Conservation (phyloP, 2,888 invertebrate species). For the Nemotelus pantherinus region DNA sequence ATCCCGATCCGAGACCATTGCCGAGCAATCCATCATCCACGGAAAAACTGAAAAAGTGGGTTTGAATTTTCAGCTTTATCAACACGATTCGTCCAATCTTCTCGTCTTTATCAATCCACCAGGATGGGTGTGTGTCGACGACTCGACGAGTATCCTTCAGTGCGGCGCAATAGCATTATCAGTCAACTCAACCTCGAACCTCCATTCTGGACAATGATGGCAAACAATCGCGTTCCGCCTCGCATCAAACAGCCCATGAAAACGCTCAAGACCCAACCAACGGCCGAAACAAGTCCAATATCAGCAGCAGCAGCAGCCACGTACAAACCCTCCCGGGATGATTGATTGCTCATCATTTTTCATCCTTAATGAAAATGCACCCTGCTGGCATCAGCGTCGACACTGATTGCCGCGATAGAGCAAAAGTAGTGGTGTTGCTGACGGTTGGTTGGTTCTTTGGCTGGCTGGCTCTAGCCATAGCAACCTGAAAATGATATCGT, state of each 20-base stretch:
- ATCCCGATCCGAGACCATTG: neutral
- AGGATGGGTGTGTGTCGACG: neutral
- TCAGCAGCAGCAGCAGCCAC: neutral
- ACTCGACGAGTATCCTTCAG: slow-evolving; percentile 20
- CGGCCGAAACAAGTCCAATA: neutral
- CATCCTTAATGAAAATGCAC: slow-evolving; percentile 67
- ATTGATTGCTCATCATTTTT: slow-evolving; percentile 67
- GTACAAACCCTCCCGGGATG: slow-evolving; percentile 64
- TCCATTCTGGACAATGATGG: neutral
- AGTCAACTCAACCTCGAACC: neutral
- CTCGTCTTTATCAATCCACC: slow-evolving; percentile 11
- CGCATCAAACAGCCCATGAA: slow-evolving; percentile 30
- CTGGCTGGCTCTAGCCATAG: neutral
- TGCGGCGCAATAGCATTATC: slow-evolving; percentile 5
- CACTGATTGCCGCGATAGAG: slow-evolving; percentile 32
- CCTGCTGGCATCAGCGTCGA: slow-evolving; percentile 58
- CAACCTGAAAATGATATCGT: slow-evolving; percentile 10
- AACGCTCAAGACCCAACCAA: neutral
- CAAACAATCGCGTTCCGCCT: neutral
- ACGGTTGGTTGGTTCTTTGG: neutral
- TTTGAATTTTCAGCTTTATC: slow-evolving; percentile 41
- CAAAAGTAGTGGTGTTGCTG: neutral
- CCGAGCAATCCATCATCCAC: slow-evolving; percentile 23
- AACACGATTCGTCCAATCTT: slow-evolving; percentile 36
- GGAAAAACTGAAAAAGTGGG: slow-evolving; percentile 30